These are phyloP conservation scores for Leptoteleia sp. DNA, from an alignment of 1,140 invertebrate genomes.

Conservation along the genomic window DNA sequence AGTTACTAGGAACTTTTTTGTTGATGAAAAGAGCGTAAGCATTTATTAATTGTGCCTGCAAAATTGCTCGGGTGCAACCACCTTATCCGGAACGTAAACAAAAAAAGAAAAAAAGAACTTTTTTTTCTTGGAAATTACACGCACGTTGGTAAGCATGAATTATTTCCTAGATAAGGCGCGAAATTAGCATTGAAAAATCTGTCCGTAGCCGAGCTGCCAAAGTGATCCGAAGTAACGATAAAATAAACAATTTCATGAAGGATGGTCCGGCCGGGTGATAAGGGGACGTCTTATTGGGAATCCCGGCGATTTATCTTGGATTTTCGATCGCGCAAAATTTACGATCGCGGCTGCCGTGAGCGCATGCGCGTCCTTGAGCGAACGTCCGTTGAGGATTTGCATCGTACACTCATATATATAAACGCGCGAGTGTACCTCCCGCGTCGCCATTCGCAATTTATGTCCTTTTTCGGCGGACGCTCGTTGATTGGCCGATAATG, in stretches of 20 bases:
- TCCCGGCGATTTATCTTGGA: conserved; percentile 24
- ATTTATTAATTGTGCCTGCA: too few relatives aligned
- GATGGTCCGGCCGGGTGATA: conserved; percentile 20
- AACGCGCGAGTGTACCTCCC: conserved; percentile 9
- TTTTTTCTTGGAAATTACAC: too few relatives aligned
- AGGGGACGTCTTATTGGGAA: conserved; percentile 19
- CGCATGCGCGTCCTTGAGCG: conserved; percentile 44
- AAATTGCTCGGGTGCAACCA: too few relatives aligned
- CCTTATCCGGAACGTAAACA: too few relatives aligned
- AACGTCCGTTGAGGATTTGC: conserved; percentile 36
- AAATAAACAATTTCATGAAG: conserved; percentile 35
- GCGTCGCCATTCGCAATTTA: conserved; percentile 27
- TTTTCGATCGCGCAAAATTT: conserved; percentile 41
- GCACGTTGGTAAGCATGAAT: too few relatives aligned
- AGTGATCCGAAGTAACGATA: conserved; percentile 12
- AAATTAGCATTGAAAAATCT: conserved; percentile 29
- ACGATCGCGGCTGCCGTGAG: conserved; percentile 34
- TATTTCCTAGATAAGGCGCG: not conserved
- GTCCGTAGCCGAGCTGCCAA: not conserved
- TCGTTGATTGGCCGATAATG: conserved; percentile 28
- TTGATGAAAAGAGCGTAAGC: too few relatives aligned
- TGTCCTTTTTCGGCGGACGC: conserved; percentile 33
- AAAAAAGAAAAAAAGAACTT: too few relatives aligned
- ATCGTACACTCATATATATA: conserved; percentile 3
- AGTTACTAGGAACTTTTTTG: too few relatives aligned